These are phyloP conservation scores for Drosophila mercatorum DNA, from an alignment of 2,888 invertebrate genomes.

Conservation along the genomic window DNA sequence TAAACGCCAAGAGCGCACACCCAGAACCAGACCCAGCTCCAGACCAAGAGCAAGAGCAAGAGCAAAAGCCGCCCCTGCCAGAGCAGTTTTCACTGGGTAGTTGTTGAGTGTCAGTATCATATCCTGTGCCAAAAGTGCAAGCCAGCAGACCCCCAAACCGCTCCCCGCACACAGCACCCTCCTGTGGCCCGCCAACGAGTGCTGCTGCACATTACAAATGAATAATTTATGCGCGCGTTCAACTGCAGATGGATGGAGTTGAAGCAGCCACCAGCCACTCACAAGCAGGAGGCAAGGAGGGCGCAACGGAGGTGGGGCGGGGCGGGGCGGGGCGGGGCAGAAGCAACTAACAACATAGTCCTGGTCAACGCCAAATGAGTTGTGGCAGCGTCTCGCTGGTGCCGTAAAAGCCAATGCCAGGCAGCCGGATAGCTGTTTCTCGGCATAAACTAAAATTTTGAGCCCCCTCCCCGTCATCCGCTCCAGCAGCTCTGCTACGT, in stretches of 20 bases:
- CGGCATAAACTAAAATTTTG: constrained; percentile 55
- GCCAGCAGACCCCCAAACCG: constrained; percentile 16
- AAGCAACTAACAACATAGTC: constrained; percentile 33
- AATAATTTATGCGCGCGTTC: constrained; percentile 77
- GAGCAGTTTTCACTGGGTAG: constrained; percentile 59
- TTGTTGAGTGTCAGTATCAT: constrained; percentile 80
- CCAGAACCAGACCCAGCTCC: constrained; percentile 19
- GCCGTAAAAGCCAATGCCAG: constrained; percentile 62
- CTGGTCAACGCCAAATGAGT: constrained; percentile 78
- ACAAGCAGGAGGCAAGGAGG: constrained; percentile 8
- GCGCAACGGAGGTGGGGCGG: too few species aligned
- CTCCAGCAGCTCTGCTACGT: constrained; percentile 38
- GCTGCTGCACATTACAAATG: constrained; percentile 78
- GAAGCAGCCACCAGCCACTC: constrained; percentile 50
- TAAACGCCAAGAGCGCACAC: constrained; percentile 71
- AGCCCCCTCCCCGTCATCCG: constrained; percentile 11
- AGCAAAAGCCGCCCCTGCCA: neutral
- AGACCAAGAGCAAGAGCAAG: neutral
- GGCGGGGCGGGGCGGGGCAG: neutral
- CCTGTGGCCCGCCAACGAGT: constrained; percentile 22
- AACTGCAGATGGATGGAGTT: constrained; percentile 73
- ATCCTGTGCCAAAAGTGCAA: constrained; percentile 80
- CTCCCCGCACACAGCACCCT: neutral
- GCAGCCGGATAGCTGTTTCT: constrained; percentile 61
- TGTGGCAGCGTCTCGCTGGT: constrained; percentile 73